phyloP scores from a whole-genome alignment of 2,113 vertebrate species.

The Serinus canaria region DNA sequence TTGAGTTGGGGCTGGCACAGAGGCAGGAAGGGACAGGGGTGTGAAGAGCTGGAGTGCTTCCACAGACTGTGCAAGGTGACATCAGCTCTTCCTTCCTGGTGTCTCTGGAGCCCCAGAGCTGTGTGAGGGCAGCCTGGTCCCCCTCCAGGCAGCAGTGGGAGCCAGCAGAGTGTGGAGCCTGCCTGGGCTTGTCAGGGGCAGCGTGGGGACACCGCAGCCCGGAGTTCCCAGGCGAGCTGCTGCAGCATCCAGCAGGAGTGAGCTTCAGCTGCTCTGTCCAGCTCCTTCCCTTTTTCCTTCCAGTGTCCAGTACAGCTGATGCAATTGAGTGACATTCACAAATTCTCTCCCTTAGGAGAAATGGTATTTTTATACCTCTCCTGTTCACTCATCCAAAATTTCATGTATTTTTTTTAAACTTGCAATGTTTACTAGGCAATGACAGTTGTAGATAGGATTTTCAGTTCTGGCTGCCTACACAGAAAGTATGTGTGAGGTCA shows the following conservation, averaged over 20 bases:
- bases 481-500: background rate
- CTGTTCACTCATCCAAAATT: background rate
- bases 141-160: accelerated
- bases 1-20: accelerated
- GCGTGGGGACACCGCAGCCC: accelerated
- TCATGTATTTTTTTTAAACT: background rate
- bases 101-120: background rate
- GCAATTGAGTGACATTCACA: background rate
- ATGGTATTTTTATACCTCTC: background rate
- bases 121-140: background rate
- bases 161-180: background rate
- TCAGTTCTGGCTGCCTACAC: background rate
- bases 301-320: background rate
- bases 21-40: background rate
- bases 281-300: background rate
- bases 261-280: background rate
- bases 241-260: accelerated
- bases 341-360: background rate
- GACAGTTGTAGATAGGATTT: background rate
- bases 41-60: accelerated
- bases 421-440: background rate
- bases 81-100: background rate
- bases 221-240: accelerated
- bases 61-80: accelerated
- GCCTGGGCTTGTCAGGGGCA: accelerated